Base-by-base conservation (phyloP, 2,888 invertebrate species). In the Panopea generosa region DNA sequence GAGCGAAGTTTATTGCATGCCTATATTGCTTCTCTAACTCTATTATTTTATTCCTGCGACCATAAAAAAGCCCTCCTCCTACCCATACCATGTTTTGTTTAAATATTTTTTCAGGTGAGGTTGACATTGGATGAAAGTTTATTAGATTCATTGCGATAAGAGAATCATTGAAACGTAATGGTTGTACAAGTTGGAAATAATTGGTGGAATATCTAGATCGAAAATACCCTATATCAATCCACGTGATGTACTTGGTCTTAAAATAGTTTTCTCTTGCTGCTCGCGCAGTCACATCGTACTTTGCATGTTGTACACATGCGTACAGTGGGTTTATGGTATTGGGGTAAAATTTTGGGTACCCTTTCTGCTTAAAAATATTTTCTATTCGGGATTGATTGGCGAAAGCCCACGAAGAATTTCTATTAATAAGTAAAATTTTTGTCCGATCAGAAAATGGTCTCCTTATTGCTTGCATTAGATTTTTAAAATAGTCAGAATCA, bases 161-260 rank as follows among this genome's bases (percentile, higher is more conserved):
- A 3, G 53, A 38, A 1, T 63, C 60, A 63, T 77, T 50, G 43
- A 77, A 77, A 3, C 47, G 14, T 7, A 4, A n/a, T 20, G 77
- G 77, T 29, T 49, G 43, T 3, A 3, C 14, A 1, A 86, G 27
- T 55, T 52, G 38, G 67, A 85, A 86, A n/a, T 33, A 52, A 4
- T 65, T 49, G 0, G 67, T 57, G 11, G 67, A 45, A 0, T 50
- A n/a, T 16, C 66, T 62, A 26, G 78, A 43, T 16, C 85, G 68
- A 49, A 84, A 84, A 70, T 84, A 85, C 18, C 86, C 87, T n/a
- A 86, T 63, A 68, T 87, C 87, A 3, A 87, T 14, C 87, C 87
- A 87, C 38, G 83, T 73, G 52, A 79, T 82, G 69, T 77, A 85
- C 20, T 70, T 73, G 6, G 77, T 72, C 1, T 55, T 26, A 61